Evolutionary conservation across 2,888 invertebrate genomes (phyloP).

Genomic region (Napeogenes inachia): DNA sequence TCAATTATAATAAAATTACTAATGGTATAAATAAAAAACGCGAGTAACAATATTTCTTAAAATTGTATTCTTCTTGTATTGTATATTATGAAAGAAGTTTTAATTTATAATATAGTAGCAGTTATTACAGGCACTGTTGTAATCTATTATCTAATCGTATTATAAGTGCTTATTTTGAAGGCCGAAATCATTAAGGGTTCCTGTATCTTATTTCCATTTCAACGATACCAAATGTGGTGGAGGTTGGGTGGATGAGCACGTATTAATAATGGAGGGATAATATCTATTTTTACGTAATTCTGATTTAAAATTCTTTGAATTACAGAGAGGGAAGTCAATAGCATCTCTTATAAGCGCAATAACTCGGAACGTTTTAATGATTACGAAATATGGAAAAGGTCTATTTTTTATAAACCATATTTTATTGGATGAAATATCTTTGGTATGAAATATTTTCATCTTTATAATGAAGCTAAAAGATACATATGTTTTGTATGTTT

Average conservation of each 20-base stretch:
- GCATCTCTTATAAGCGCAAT: slow-evolving; percentile 25
- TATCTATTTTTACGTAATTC: slow-evolving; percentile 19
- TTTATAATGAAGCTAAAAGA: slow-evolving; percentile 6
- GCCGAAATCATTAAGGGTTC: slow-evolving; percentile 21
- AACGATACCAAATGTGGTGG: slow-evolving; percentile 17
- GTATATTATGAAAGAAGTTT: too few species aligned
- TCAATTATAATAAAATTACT: too few species aligned
- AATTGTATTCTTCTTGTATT: too few species aligned
- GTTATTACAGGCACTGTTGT: too few species aligned
- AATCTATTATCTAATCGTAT: slow-evolving; percentile 9
- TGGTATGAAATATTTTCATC: slow-evolving; percentile 1
- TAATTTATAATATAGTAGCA: too few species aligned
- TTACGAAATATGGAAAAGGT: slow-evolving; percentile 19
- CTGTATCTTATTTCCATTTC: slow-evolving; percentile 17
- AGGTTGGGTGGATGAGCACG: slow-evolving; percentile 54
- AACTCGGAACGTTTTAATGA: slow-evolving; percentile 29
- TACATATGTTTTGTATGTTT: slow-evolving; percentile 1
- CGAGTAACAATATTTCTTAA: too few species aligned
- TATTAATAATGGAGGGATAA: slow-evolving; percentile 57
- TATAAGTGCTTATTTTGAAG: slow-evolving; percentile 19
- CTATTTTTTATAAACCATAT: slow-evolving; percentile 9
- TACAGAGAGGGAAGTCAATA: slow-evolving; percentile 20
- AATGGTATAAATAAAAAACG: too few species aligned
- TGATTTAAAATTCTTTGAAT: slow-evolving; percentile 21
- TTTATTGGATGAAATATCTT: slow-evolving; percentile 7